phyloP scores from a whole-genome alignment of 2,888 invertebrate species.

The Diogma glabrata region DNA sequence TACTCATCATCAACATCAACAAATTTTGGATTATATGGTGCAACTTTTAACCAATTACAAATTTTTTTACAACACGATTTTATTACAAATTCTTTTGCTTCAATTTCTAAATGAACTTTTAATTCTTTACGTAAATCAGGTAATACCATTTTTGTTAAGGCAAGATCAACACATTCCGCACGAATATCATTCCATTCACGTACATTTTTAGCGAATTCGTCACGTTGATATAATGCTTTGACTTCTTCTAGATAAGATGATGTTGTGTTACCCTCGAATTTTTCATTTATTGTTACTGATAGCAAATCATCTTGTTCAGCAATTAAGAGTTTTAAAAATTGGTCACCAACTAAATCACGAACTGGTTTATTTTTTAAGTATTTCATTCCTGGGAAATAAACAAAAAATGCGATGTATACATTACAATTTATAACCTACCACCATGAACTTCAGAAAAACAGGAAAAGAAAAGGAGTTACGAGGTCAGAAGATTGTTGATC shows the following conservation, averaged over 20 bases:
- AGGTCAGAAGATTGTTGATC: too few relatives aligned
- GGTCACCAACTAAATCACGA: conserved; percentile 74
- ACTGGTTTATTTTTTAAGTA: conserved; percentile 90
- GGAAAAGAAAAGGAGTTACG: too few relatives aligned
- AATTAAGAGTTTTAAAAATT: conserved; percentile 71
- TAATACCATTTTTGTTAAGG: conserved; percentile 75
- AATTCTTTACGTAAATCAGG: conserved; percentile 84
- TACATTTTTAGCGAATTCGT: conserved; percentile 87
- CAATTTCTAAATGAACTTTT: conserved; percentile 61
- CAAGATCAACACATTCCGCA: conserved; percentile 76
- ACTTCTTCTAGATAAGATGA: conserved; percentile 78
- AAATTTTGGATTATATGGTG: conserved; percentile 61
- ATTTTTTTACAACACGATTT: conserved; percentile 76
- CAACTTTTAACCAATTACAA: conserved; percentile 76
- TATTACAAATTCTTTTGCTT: conserved; percentile 77
- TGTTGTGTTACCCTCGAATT: conserved; percentile 66
- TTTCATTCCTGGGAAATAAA: too few relatives aligned
- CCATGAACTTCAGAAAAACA: too few relatives aligned
- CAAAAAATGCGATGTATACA: too few relatives aligned
- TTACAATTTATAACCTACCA: too few relatives aligned
- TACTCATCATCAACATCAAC: conserved; percentile 74
- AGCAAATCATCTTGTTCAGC: conserved; percentile 74
- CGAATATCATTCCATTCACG: conserved; percentile 93
- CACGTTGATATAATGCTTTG: conserved; percentile 55
- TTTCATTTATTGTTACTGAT: conserved; percentile 59